Conservation (phyloP, 2,888 invertebrate genomes). For the Drosophila diplacantha region DNA sequence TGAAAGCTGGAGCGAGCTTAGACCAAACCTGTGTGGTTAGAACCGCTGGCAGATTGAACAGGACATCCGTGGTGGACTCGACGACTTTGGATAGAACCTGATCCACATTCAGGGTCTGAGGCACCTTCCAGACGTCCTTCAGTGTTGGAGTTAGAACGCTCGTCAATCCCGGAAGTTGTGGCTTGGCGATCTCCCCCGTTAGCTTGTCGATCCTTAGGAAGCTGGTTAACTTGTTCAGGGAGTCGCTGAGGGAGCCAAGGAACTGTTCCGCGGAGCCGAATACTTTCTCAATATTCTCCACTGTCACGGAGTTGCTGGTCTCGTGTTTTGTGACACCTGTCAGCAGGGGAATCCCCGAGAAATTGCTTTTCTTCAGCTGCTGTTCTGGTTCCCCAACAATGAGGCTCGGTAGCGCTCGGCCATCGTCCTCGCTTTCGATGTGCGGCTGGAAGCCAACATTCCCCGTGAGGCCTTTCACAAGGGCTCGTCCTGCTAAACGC, state of each 20-base stretch:
- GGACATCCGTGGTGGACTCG: conserved; percentile 82
- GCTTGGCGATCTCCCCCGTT: conserved; percentile 69
- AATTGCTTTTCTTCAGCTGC: conserved; percentile 80
- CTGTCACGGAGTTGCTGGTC: conserved; percentile 78
- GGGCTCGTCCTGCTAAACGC: conserved; percentile 80
- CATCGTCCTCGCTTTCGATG: conserved; percentile 83
- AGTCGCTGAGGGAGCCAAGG: conserved; percentile 66
- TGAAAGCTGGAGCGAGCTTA: conserved; percentile 81
- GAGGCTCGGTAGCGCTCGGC: conserved; percentile 83
- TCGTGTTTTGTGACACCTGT: conserved; percentile 87
- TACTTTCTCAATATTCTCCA: conserved; percentile 65
- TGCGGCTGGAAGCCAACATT: conserved; percentile 83
- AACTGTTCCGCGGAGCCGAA: conserved; percentile 74
- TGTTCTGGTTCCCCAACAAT: conserved; percentile 82
- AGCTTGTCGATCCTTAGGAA: conserved; percentile 71
- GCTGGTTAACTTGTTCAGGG: conserved; percentile 61
- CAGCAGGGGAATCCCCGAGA: conserved; percentile 82
- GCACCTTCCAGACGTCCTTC: conserved; percentile 72
- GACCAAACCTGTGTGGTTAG: conserved; percentile 86
- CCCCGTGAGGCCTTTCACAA: conserved; percentile 83
- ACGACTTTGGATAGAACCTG: conserved; percentile 75
- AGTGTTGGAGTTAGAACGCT: conserved; percentile 64
- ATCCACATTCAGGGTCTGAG: conserved; percentile 65
- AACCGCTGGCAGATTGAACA: conserved; percentile 88
- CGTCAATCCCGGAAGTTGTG: conserved; percentile 69